A percentile compares a stretch with the other conserved stretches of the same genome.
Evolutionary conservation across 1,140 invertebrate species (phyloP).

Genomic region (Lepidotrigona ventralis): DNA sequence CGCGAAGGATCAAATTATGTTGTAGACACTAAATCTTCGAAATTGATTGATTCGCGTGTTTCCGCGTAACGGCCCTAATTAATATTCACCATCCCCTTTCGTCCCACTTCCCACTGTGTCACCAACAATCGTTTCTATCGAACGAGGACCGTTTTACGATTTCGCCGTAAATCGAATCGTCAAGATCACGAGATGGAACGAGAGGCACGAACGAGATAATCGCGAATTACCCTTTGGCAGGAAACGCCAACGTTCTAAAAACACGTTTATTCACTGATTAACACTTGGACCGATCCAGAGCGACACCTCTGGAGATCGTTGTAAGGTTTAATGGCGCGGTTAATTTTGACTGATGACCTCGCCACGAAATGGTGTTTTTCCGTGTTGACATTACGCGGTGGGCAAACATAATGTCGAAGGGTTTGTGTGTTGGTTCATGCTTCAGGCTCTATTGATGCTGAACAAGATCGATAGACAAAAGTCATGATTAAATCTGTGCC

Average conservation of each 20-base stretch:
- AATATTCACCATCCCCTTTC: constrained; percentile 1
- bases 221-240: background rate
- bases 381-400: background rate
- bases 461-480: background rate
- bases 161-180: background rate
- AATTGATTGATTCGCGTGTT: constrained; percentile 13
- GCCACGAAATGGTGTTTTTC: constrained; percentile 1
- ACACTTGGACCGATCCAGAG: constrained; percentile 3
- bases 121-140: background rate
- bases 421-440: background rate
- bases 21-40: background rate
- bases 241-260: constrained; percentile 8
- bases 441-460: background rate
- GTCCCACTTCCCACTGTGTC: too few relatives aligned
- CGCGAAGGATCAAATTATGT: constrained; percentile 1
- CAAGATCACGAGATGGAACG: too few relatives aligned
- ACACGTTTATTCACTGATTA: constrained; percentile 19
- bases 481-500: background rate
- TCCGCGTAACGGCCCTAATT: background rate
- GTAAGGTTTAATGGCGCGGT: constrained; percentile 18
- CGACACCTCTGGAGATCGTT: too few relatives aligned
- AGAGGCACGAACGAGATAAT: background rate
- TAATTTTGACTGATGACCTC: background rate
- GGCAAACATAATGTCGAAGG: background rate
- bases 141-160: background rate